Conservation (phyloP, 1,140 invertebrate genomes). For the Druon quercuslanigerum region DNA sequence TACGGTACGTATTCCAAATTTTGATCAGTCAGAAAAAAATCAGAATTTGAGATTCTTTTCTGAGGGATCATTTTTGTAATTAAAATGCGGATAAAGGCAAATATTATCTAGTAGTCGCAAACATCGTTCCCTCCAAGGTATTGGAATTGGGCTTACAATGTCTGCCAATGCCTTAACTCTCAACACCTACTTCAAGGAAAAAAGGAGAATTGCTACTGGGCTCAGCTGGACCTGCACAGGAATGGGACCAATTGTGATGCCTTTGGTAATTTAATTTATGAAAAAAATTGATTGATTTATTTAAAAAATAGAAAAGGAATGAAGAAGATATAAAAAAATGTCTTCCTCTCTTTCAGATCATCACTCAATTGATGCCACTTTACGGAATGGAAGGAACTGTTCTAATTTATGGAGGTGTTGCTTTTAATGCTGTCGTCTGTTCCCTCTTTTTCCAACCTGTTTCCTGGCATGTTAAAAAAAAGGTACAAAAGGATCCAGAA, state of each 20-base stretch:
- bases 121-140: constrained; percentile 74
- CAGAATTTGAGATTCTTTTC: constrained; percentile 15
- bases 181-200: constrained; percentile 83
- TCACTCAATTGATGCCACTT: constrained; percentile 73
- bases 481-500: constrained; percentile 51
- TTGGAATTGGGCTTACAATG: constrained; percentile 80
- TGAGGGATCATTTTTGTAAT: constrained; percentile 12
- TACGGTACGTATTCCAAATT: constrained; percentile 73
- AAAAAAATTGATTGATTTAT: background rate
- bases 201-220: constrained; percentile 82
- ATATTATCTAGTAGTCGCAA: constrained; percentile 50
- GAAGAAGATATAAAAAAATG: no score
- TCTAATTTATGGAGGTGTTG: constrained; percentile 79
- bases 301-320: background rate
- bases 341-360: constrained; percentile 36
- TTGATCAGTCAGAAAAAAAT: constrained; percentile 32
- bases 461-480: constrained; percentile 79
- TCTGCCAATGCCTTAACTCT: constrained; percentile 83
- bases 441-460: constrained; percentile 81
- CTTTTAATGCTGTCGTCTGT: constrained; percentile 79
- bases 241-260: constrained; percentile 85
- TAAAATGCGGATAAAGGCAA: constrained; percentile 14
- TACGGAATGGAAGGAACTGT: constrained; percentile 78
- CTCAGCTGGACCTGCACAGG: constrained; percentile 83
- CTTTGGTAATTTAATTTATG: constrained; percentile 78